phyloP scores from a whole-genome alignment of 1,140 invertebrate species.

The Drosophila seguyi region DNA sequence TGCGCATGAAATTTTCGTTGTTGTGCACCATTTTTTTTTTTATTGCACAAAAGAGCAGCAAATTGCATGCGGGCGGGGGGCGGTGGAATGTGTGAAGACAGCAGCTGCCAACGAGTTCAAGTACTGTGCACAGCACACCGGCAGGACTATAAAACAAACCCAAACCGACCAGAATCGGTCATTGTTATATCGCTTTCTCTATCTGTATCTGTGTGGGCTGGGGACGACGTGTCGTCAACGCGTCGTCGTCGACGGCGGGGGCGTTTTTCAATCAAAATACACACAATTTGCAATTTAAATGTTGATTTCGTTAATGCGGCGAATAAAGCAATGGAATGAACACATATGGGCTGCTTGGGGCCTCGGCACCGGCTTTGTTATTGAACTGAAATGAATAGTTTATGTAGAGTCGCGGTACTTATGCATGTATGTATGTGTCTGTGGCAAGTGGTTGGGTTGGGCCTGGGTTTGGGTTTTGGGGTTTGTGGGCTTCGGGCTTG shows the following conservation, averaged over 20 bases:
- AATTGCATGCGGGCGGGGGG: constrained; percentile 45
- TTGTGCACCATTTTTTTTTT: constrained; percentile 43
- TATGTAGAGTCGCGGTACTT: constrained; percentile 34
- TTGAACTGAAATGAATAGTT: constrained; percentile 67
- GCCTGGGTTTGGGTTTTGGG: background rate
- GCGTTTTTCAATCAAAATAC: constrained; percentile 62
- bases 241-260: constrained; percentile 16
- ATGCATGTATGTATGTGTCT: constrained; percentile 25
- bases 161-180: constrained; percentile 7
- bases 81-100: constrained; percentile 64
- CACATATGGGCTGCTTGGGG: constrained; percentile 59
- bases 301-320: constrained; percentile 73
- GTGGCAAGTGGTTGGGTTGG: constrained; percentile 1
- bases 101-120: constrained; percentile 54
- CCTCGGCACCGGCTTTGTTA: constrained; percentile 47
- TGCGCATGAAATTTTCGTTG: constrained; percentile 55
- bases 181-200: constrained; percentile 15
- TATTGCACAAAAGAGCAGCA: constrained; percentile 57
- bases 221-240: constrained; percentile 46
- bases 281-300: constrained; percentile 79
- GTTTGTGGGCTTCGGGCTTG: background rate
- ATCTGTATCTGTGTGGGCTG: background rate
- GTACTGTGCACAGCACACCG: constrained; percentile 2
- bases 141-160: constrained; percentile 23
- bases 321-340: constrained; percentile 54